phyloP scores from a whole-genome alignment of 2,113 vertebrate genomes.

The Nanorana parkeri region DNA sequence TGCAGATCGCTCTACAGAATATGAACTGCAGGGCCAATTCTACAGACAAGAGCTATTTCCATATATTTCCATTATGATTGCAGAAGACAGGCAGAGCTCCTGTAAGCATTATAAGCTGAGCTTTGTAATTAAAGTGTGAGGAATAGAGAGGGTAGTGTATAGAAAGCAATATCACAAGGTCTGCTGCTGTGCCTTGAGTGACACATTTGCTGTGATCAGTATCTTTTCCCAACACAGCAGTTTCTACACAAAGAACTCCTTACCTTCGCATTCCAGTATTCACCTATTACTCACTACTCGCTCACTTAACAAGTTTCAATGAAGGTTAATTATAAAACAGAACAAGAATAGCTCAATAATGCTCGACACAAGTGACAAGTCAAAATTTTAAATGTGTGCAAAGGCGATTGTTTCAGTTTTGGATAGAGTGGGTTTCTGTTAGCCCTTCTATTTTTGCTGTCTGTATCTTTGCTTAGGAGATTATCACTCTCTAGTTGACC shows the following conservation, averaged over 20 bases:
- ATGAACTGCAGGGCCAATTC: not conserved
- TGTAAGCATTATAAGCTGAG: not conserved
- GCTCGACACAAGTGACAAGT: no score
- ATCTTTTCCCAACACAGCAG: slow-evolving; percentile 28
- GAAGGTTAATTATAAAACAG: no score
- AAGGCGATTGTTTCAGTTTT: no score
- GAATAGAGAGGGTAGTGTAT: not conserved
- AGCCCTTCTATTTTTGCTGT: no score
- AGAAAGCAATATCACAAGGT: slow-evolving; percentile 40
- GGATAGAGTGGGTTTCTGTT: no score
- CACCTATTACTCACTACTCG: not conserved
- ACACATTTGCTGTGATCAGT: slow-evolving; percentile 34
- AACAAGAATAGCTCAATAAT: no score
- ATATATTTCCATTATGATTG: not conserved
- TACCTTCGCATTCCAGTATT: not conserved
- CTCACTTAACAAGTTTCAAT: slow-evolving; percentile 18
- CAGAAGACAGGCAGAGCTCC: not conserved
- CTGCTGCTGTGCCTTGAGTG: slow-evolving; percentile 30
- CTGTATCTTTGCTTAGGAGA: no score
- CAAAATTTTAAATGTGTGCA: no score
- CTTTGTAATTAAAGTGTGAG: slow-evolving; percentile 11
- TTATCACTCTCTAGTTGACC: no score
- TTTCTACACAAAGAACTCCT: slow-evolving; percentile 27
- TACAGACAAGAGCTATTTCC: not conserved
- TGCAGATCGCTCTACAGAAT: not conserved